Evolutionary conservation across 2,888 invertebrate species (phyloP).

Genomic region (Sesamia inferens): DNA sequence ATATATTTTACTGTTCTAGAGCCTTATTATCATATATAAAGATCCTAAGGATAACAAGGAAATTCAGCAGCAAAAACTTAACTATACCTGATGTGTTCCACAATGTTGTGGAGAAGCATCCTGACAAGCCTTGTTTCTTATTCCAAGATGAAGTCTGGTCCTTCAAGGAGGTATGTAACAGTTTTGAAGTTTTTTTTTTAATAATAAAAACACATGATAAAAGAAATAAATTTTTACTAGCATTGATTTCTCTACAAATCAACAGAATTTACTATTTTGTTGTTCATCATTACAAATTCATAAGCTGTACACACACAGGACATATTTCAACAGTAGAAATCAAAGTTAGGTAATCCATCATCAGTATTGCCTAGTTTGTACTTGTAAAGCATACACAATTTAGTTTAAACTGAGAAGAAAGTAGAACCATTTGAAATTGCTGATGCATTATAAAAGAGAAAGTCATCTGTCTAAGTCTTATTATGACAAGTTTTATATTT

Average conservation of each 20-base stretch:
- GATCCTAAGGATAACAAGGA: conserved; percentile 91
- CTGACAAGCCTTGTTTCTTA: conserved; percentile 95
- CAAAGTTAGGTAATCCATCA: conserved; percentile 8
- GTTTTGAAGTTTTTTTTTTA: background rate
- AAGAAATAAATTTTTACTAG: background rate
- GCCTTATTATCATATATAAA: conserved; percentile 92
- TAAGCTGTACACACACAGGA: conserved; percentile 40
- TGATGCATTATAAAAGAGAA: conserved; percentile 48
- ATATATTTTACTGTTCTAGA: conserved; percentile 86
- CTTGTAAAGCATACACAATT: background rate
- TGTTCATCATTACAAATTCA: conserved; percentile 49
- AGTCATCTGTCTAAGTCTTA: conserved; percentile 28
- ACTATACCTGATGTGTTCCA: conserved; percentile 95
- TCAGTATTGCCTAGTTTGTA: background rate
- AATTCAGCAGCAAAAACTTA: conserved; percentile 92
- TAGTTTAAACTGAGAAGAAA: conserved; percentile 34
- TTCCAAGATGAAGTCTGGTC: conserved; percentile 96
- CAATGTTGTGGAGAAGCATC: conserved; percentile 93
- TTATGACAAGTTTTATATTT: background rate
- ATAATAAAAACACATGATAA: background rate
- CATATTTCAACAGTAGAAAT: conserved; percentile 50
- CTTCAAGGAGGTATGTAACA: conserved; percentile 92
- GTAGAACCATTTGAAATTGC: conserved; percentile 32
- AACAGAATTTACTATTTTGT: conserved; percentile 18
- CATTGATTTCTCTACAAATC: background rate